Conservation (phyloP, 2,888 invertebrate species). For the Zootermopsis nevadensis region DNA sequence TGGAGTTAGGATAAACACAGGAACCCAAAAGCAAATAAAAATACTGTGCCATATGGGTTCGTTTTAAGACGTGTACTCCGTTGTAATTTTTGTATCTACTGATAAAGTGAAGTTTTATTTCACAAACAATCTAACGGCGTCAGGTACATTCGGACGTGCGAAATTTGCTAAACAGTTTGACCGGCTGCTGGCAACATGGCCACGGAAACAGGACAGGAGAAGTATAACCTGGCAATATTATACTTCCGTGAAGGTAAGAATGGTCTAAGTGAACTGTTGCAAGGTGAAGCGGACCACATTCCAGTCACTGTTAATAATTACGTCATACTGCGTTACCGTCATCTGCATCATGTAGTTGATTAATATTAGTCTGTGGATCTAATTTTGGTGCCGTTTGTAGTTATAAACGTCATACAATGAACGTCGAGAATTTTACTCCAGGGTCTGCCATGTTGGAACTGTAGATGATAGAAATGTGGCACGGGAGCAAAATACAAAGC, state of each 20-base stretch:
- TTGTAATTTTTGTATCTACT: slow-evolving; percentile 9
- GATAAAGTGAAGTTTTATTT: background rate
- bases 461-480: no score
- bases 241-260: background rate
- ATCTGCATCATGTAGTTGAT: no score
- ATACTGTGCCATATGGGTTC: background rate
- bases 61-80: background rate
- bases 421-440: no score
- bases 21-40: background rate
- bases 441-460: no score
- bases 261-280: background rate
- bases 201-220: background rate
- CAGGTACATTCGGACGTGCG: background rate
- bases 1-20: background rate
- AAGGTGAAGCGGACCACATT: no score
- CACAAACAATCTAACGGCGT: background rate
- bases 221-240: background rate
- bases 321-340: no score
- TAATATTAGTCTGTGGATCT: no score
- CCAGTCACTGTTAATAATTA: no score
- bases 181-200: background rate
- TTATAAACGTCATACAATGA: no score
- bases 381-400: no score
- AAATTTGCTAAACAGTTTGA: background rate
- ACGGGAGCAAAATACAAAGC: no score